Evolutionary conservation across 2,797 vertebrate genomes (phyloP), one percentile per base, ranked within the genome.

Genomic region (Lacerta bilineata): DNA sequence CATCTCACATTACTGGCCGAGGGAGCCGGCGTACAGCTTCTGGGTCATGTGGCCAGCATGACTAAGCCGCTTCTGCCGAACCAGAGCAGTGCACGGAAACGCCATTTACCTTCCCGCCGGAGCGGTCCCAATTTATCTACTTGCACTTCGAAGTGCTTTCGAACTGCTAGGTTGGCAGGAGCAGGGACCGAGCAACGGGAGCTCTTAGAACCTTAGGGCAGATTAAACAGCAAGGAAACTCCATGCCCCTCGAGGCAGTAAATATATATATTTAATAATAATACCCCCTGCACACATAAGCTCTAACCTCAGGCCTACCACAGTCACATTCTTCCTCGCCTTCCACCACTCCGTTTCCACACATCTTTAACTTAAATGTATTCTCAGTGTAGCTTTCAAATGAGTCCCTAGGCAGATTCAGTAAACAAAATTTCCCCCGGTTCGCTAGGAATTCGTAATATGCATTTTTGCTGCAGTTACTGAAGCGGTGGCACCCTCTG

Each of bases 331-430:
- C 59, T 18, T 89, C 88, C 2, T 50, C 18, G 1, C 20, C 55
- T 41, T 89, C 88, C 78, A 89, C 33, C 0, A 89, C 0, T 2
- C 84, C 59, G 18, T 89, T 89, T 3, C 88, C 88, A 2, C 88
- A 89, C 1, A 17, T 18, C 11, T 55, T 76, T 0, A 2, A 41
- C 2, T 18, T 9, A 2, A 4, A 3, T 7, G 10, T 1, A 0
- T 68, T 55, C 4, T 85, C 17, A 20, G n/a, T 8, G 7, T 18
- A 36, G 36, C 11, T 33, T 10, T 25, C 25, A 3, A 7, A 4
- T 7, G 15, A 1, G 0, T 81, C 84, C 1, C 68, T 82, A 0
- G 88, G 88, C 1, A 76, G 4, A 55, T 86, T 89, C 71, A 68
- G 43, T 20, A 89, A 68, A 15, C 88, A 86, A 27, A 5, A 13